Evolutionary conservation across 2,797 vertebrate species (phyloP).

Genomic region (Adelosebastes latens): DNA sequence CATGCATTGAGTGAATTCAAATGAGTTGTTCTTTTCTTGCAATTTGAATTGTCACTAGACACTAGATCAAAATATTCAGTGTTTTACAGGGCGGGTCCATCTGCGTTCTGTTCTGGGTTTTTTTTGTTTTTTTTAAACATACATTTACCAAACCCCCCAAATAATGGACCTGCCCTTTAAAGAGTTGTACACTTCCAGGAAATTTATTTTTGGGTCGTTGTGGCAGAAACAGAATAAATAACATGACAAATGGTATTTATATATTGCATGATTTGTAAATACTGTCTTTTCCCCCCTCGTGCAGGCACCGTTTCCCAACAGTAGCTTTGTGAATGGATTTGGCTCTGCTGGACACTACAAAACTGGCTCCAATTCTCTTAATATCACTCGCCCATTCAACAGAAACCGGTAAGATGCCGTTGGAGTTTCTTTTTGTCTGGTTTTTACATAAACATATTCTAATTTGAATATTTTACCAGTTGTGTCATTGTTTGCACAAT

Average conservation of each 20-base stretch:
- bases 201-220: not conserved
- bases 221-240: not conserved
- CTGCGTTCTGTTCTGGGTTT: too few relatives aligned
- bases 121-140: too few relatives aligned
- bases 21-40: not conserved
- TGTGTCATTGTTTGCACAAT: conserved; percentile 37
- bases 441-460: conserved; percentile 9
- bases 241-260: not conserved
- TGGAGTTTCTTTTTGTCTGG: not conserved
- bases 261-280: not conserved
- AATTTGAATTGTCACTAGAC: not conserved
- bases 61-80: not conserved
- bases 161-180: not conserved
- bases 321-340: conserved; percentile 97
- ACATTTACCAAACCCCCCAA: too few relatives aligned
- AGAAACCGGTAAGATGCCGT: conserved; percentile 90
- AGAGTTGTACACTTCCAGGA: not conserved
- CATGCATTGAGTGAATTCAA: not conserved
- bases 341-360: conserved; percentile 93
- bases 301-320: conserved; percentile 97
- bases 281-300: not conserved
- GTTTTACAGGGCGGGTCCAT: not conserved
- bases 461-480: conserved; percentile 23
- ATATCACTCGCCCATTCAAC: conserved; percentile 92
- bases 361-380: conserved; percentile 88